Evolutionary conservation across 2,888 invertebrate species (phyloP).

Genomic region (Amblyjoppa fuscipennis): DNA sequence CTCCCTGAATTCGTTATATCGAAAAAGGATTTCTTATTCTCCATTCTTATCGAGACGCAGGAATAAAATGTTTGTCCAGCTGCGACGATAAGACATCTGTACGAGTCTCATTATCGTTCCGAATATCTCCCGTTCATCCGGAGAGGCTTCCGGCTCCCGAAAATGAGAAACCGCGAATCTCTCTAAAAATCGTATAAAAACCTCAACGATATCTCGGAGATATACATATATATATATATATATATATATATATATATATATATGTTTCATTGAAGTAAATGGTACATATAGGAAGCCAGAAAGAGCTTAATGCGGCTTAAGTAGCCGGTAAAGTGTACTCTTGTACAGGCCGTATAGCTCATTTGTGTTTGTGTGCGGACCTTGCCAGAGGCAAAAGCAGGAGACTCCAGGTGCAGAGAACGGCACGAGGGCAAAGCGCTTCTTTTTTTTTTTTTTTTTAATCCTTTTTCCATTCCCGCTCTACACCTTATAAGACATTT

Average conservation of each 20-base stretch:
- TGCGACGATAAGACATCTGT: background rate
- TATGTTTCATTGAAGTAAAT: background rate
- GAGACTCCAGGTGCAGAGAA: conserved; percentile 66
- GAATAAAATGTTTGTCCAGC: conserved; percentile 8
- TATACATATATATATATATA: background rate
- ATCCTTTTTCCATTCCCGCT: conserved; percentile 28
- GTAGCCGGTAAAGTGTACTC: conserved; percentile 36
- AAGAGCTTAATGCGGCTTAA: conserved; percentile 39
- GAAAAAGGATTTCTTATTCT: background rate
- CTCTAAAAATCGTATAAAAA: background rate
- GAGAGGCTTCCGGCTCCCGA: background rate
- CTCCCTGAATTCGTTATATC: background rate
- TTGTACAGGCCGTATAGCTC: background rate
- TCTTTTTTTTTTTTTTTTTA: conserved; percentile 27
- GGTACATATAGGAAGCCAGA: conserved; percentile 9
- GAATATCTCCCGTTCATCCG: background rate
- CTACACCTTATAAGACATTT: conserved; percentile 39
- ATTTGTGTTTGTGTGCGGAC: conserved; percentile 44
- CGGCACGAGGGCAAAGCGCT: conserved; percentile 55
- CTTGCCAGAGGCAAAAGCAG: conserved; percentile 59
- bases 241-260: no score
- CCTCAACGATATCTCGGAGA: background rate
- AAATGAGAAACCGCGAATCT: background rate
- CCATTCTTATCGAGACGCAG: background rate
- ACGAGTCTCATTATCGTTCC: background rate